phyloP scores from a whole-genome alignment of 2,797 vertebrate genomes.

The Bovichtus diacanthus region DNA sequence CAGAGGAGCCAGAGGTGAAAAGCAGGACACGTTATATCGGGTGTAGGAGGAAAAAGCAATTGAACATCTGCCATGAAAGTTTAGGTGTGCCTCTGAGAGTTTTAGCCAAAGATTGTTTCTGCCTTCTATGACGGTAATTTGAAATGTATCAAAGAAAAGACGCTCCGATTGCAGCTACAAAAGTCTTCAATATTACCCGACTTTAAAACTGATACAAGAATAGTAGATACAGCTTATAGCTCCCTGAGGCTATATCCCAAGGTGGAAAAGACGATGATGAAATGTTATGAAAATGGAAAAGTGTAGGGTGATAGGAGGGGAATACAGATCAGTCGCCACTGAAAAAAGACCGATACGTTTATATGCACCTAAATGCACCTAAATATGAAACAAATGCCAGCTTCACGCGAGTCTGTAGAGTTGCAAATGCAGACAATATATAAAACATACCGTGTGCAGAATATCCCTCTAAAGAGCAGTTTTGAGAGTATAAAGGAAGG shows the following conservation, averaged over 20 bases:
- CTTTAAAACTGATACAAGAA: slow-evolving; percentile 48
- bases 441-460: neutral
- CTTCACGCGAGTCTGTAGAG: neutral
- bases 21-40: slow-evolving; percentile 33
- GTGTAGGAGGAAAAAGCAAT: slow-evolving; percentile 40
- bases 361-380: neutral
- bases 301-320: slow-evolving; percentile 2
- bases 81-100: slow-evolving; percentile 53
- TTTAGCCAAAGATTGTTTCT: slow-evolving; percentile 27
- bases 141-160: slow-evolving; percentile 43
- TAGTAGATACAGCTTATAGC: slow-evolving; percentile 40
- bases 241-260: slow-evolving; percentile 51
- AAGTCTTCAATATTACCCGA: slow-evolving; percentile 37
- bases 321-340: slow-evolving; percentile 54
- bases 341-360: slow-evolving; percentile 11
- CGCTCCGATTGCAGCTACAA: slow-evolving; percentile 24
- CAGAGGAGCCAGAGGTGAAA: slow-evolving; percentile 41
- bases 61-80: slow-evolving; percentile 54
- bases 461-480: slow-evolving; percentile 19
- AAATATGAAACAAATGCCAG: slow-evolving; percentile 5
- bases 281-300: slow-evolving; percentile 65
- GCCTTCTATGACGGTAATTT: slow-evolving; percentile 35
- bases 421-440: slow-evolving; percentile 17
- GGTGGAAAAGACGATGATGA: slow-evolving; percentile 64
- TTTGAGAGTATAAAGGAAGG: slow-evolving; percentile 31